Base-by-base conservation (phyloP, 1,140 invertebrate genomes). In the Halictus rubicundus region DNA sequence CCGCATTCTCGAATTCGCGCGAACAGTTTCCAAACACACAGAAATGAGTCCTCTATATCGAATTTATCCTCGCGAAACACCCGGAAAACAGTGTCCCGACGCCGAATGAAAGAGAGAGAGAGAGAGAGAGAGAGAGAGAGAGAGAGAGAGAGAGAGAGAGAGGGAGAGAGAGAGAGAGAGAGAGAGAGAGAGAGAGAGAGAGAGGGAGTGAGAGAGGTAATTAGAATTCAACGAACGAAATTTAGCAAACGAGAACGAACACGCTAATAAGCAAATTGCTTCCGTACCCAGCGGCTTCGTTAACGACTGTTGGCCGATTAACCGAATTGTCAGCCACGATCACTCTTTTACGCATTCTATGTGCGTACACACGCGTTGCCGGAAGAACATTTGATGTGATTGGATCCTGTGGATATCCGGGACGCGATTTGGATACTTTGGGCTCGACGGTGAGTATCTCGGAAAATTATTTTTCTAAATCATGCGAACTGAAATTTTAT, bases 201-300 rank as follows among this genome's bases (percentile, higher is more conserved):
- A n/a, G n/a, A n/a, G n/a, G n/a, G n/a, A n/a, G n/a, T n/a, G 46
- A 2, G 52, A n/a, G 54, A 8, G 21, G 2, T n/a, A 57, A 57
- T 57, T 57, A 57, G n/a, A 23, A 57, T 57, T 57, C 54, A n/a
- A 21, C 21, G 54, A 57, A n/a, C n/a, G 54, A 57, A 57, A 57
- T 57, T 57, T 57, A n/a, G 54, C n/a, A n/a, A 57, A 57, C 54
- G 54, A 57, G 54, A 57, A n/a, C 7, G 6, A 21, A 57, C 54
- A n/a, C 54, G 54, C 21, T 57, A 57, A 57, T 57, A 57, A 57
- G 54, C 54, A n/a, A 57, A 57, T 57, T 57, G 54, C 54, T 57
- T 57, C 54, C 21, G n/a, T n/a, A 57, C 21, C 21, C 54, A n/a
- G 54, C 21, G 54, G 54, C 19, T 21, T 57, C 54, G 54, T 57